A percentile compares a stretch with the other conserved stretches of the same genome.
Conservation (phyloP, 2,797 vertebrate genomes). For the Sebastes taczanowskii region DNA sequence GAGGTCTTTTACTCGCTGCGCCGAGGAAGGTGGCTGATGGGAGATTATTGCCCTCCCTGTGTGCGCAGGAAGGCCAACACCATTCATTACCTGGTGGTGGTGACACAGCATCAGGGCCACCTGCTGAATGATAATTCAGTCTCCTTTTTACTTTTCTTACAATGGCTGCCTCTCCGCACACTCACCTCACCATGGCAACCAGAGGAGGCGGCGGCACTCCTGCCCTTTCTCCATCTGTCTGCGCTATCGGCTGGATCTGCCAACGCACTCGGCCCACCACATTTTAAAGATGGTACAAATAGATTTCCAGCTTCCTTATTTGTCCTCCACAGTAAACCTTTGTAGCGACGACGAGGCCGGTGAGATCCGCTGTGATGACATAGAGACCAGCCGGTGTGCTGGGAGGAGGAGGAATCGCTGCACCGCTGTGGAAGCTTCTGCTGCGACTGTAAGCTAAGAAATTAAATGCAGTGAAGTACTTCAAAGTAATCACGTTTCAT, state of each 20-base stretch:
- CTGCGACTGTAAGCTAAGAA: neutral
- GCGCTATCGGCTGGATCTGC: slow-evolving; percentile 20
- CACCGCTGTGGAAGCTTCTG: neutral
- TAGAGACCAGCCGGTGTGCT: neutral
- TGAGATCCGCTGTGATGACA: neutral
- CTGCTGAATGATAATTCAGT: slow-evolving; percentile 67
- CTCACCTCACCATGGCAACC: slow-evolving; percentile 72
- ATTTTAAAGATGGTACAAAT: slow-evolving; percentile 32
- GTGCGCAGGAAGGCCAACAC: slow-evolving; percentile 32
- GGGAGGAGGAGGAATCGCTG: neutral
- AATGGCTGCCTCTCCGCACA: slow-evolving; percentile 25
- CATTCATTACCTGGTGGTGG: slow-evolving; percentile 59
- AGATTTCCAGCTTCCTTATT: slow-evolving; percentile 27
- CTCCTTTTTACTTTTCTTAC: slow-evolving; percentile 40
- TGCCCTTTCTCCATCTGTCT: slow-evolving; percentile 45
- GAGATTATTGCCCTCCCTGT: slow-evolving; percentile 45
- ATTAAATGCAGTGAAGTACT: neutral
- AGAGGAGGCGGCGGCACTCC: slow-evolving; percentile 26
- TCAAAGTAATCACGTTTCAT: neutral
- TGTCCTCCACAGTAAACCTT: slow-evolving; percentile 5
- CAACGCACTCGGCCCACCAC: neutral
- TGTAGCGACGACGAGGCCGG: neutral
- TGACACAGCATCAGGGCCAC: slow-evolving; percentile 25
- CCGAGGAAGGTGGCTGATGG: slow-evolving; percentile 41
- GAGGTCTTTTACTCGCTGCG: slow-evolving; percentile 32